Evolutionary conservation across 2,113 vertebrate species (phyloP), one percentile per base, ranked within the genome.

Genomic region (Suricata suricatta): DNA sequence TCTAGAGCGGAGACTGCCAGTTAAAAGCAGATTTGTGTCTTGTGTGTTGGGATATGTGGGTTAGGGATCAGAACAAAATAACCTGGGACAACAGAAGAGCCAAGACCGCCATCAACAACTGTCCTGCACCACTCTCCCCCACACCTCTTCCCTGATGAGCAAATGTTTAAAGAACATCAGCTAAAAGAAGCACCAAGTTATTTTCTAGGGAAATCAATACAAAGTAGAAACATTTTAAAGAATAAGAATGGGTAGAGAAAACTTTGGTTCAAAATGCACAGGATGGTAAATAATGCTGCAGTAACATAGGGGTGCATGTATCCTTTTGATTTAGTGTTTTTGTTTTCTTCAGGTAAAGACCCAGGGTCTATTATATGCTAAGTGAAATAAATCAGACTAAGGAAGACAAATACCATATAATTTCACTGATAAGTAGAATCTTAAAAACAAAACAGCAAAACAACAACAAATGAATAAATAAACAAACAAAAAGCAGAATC

Each of bases 1-100:
- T 16, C 31, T 4, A 13, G 15, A 91, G n/a, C 0, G 0, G 44
- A 23, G 2, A 15, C 2, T 41, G 17, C 64, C 6, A 23, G 44
- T 21, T 25, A 14, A 68, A 29, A 33, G 33, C 5, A 2, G 47
- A 9, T 33, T 50, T 93, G 35, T 23, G 3, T 90, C 33, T 83
- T 63, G 10, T 12, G 4, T 52, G 21, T 52, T 60, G n/a, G 35
- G 25, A 54, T 33, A 7, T 4, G 31, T 29, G 41, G 16, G 4
- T 35, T 38, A 12, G 21, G 21, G 38, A 76, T 23, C 7, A n/a
- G 27, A 76, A 9, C 15, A 54, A 12, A 41, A 13, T 16, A 14
- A 35, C 60, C 27, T 15, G 31, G 38, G 44, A 23, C 14, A 21
- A 35, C 38, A 35, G 54, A 50, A 74, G 1, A 0, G 14, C 29